Base-by-base conservation (phyloP, 2,888 invertebrate species). In the Nebria brevicollis region DNA sequence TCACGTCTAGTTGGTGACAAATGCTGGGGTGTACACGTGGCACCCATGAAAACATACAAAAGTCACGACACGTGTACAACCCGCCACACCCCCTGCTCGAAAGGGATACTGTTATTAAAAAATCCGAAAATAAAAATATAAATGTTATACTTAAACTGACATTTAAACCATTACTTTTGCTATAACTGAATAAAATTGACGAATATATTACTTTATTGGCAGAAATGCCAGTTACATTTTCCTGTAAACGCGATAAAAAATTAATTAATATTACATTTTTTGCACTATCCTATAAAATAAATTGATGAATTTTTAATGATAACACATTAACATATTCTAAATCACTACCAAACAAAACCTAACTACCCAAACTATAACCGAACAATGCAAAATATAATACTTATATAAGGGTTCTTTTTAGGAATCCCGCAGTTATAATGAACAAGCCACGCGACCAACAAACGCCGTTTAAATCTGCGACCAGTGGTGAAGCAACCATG, bases 1-100 rank as follows among this genome's bases (percentile, higher is more conserved):
- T 88, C 87, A 86, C 88, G 88, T 87, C 87, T 88, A 87, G 88
- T 88, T 88, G 88, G 85, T 84, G 85, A 85, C 87, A 85, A 86
- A 87, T 86, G 86, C 8, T 54, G 54, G 54, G 54, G 54, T 54
- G 54, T 54, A 3, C 54, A 54, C 54, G 54, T 54, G 54, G 11
- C 54, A 34, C 34, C 34, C 34, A 34, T 34, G 54, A 54, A 54
- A 8, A 54, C 54, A 54, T 6, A 54, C 54, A 54, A 8, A 54
- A 54, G 54, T 54, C 54, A 13, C 13, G 54, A 54, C 54, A 54
- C 54, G 54, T 54, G 54, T 54, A 54, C 11, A 43, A 43, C 43
- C 43, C 43, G 43, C 43, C 43, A 43, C 43, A 54, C 7, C 54
- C 54, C 13, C 54, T 54, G 13, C 7, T 54, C 54, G 54, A 54